A percentile compares a stretch with the other conserved stretches of the same genome.
phyloP scores from a whole-genome alignment of 2,113 vertebrate species.

The Nesoenas mayeri region DNA sequence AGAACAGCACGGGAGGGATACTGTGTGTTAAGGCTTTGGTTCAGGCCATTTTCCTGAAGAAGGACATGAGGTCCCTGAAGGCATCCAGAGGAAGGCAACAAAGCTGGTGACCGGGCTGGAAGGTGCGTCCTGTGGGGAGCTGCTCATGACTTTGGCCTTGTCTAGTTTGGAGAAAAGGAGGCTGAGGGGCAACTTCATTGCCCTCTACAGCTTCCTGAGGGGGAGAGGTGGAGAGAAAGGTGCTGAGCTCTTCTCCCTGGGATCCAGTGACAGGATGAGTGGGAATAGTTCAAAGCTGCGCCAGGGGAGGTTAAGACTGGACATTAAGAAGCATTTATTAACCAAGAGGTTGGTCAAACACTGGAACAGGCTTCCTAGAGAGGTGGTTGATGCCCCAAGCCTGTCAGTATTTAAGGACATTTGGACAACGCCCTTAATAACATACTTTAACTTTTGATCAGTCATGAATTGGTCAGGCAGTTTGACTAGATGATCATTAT shows the following conservation, averaged over 20 bases:
- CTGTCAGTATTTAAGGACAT: background rate
- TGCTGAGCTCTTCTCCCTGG: background rate
- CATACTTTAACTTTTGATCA: background rate
- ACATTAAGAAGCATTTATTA: background rate
- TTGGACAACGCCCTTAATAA: background rate
- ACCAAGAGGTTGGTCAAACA: background rate
- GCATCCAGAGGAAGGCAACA: background rate
- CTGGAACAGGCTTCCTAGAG: background rate
- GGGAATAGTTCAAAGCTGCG: background rate
- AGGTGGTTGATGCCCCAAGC: rapidly evolving
- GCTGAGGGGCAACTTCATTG: background rate
- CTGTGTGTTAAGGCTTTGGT: background rate
- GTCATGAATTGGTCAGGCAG: background rate
- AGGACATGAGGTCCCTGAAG: background rate
- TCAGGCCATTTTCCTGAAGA: background rate
- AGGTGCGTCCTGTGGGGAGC: background rate
- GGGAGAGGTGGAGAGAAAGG: background rate
- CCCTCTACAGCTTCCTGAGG: background rate
- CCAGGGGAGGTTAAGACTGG: background rate
- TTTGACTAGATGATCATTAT: background rate
- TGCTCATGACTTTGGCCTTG: background rate
- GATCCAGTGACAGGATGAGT: rapidly evolving
- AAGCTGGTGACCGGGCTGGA: background rate
- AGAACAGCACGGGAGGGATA: background rate
- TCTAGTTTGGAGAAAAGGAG: background rate